Percentiles rank a stretch among this genome's conserved stretches.
These are phyloP conservation scores for Barnardius zonarius DNA, from an alignment of 2,113 vertebrate species.

Conservation along the genomic window DNA sequence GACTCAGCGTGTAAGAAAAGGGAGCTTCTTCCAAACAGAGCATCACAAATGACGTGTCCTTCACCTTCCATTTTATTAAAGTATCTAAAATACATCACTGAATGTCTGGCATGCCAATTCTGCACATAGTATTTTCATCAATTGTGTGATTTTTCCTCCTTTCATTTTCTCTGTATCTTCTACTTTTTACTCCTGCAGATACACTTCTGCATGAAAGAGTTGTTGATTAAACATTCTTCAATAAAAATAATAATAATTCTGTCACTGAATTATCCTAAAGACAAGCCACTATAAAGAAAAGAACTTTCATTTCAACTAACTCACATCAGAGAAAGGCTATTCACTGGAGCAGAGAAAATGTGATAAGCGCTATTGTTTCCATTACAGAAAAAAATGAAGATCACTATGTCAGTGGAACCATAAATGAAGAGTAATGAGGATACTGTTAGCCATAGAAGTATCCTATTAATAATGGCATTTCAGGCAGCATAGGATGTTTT, in stretches of 20 bases:
- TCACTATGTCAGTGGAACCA: neutral
- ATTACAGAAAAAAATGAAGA: neutral
- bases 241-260: neutral
- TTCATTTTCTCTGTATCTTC: neutral
- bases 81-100: neutral
- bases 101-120: neutral
- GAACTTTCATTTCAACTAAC: neutral
- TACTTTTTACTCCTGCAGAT: neutral
- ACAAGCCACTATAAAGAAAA: neutral
- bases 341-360: neutral
- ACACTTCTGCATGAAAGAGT: neutral
- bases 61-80: neutral
- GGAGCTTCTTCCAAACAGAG: neutral
- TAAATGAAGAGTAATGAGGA: neutral
- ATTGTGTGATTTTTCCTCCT: neutral
- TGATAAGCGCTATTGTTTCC: neutral
- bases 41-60: neutral
- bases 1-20: neutral
- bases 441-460: neutral
- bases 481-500: neutral
- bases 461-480: neutral
- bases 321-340: neutral
- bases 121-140: neutral
- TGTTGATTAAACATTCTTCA: neutral
- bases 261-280: neutral